A percentile compares a stretch with the other conserved stretches of the same genome.
Conservation (phyloP, 2,797 vertebrate genomes). For the Sebastes itinus region DNA sequence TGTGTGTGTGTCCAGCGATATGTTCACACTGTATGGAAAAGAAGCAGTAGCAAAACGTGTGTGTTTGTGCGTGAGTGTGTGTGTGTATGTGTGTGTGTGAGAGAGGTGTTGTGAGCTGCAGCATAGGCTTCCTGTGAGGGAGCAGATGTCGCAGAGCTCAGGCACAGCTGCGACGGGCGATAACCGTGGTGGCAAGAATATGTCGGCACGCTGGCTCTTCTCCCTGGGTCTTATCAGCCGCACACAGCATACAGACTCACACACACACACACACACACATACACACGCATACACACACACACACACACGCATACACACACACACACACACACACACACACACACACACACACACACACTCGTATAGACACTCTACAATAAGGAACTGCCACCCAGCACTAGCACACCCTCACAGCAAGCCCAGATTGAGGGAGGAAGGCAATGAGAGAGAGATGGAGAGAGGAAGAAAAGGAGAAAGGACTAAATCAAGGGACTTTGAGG, state of each 20-base stretch:
- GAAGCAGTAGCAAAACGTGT: slow-evolving; percentile 31
- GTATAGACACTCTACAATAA: slow-evolving; percentile 75
- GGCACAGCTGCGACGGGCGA: slow-evolving; percentile 84
- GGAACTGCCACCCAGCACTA: slow-evolving; percentile 78
- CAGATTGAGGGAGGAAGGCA: slow-evolving; percentile 71
- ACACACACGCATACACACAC: slow-evolving; percentile 12
- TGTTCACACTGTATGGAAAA: slow-evolving; percentile 43
- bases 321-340: slow-evolving; percentile 53
- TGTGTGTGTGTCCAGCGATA: slow-evolving; percentile 9
- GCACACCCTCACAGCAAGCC: slow-evolving; percentile 73
- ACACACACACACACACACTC: slow-evolving; percentile 24
- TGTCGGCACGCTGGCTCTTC: slow-evolving; percentile 83
- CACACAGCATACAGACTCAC: slow-evolving; percentile 72
- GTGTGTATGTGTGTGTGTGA: slow-evolving; percentile 20
- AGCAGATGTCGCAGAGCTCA: slow-evolving; percentile 85
- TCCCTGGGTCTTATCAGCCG: slow-evolving; percentile 80
- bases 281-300: slow-evolving; percentile 13
- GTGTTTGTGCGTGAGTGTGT: slow-evolving; percentile 21
- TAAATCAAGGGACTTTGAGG: slow-evolving; percentile 77
- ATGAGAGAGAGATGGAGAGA: slow-evolving; percentile 65
- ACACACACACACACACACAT: slow-evolving; percentile 36
- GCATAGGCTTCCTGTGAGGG: slow-evolving; percentile 83
- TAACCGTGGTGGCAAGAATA: slow-evolving; percentile 84
- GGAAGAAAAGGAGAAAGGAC: slow-evolving; percentile 65
- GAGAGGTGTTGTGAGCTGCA: slow-evolving; percentile 75